Percentiles rank a stretch among this genome's conserved stretches.
Evolutionary conservation across 2,113 vertebrate genomes (phyloP).

Genomic region (Prunella himalayana): DNA sequence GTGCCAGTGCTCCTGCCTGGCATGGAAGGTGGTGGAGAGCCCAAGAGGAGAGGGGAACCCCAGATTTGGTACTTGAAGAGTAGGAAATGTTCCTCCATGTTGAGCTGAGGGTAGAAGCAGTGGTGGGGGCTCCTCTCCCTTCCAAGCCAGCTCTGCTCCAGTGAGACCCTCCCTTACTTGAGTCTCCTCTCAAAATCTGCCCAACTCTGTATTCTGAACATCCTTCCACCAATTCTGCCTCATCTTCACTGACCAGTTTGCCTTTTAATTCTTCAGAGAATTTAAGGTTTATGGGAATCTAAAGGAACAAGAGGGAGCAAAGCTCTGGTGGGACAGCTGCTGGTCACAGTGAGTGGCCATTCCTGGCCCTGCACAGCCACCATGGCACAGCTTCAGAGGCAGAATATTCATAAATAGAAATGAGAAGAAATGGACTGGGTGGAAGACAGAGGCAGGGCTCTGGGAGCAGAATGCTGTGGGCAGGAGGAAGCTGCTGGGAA

Average conservation of each 20-base stretch:
- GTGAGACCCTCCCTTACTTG: background rate
- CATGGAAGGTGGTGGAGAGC: background rate
- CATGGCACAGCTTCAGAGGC: background rate
- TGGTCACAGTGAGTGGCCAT: accelerated
- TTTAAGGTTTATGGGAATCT: background rate
- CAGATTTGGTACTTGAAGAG: background rate
- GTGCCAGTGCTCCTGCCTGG: background rate
- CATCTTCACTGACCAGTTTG: accelerated
- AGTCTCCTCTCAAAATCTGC: background rate
- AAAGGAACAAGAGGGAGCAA: background rate
- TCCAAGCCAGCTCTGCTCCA: background rate
- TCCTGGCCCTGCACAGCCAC: background rate
- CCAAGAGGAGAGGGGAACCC: background rate
- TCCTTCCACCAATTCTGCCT: background rate
- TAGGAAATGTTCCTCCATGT: background rate
- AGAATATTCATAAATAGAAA: background rate
- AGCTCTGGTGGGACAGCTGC: background rate
- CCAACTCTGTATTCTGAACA: background rate
- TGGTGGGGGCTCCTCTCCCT: background rate
- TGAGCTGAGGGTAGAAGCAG: background rate
- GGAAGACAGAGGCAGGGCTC: background rate
- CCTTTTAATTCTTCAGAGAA: background rate
- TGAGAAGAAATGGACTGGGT: accelerated
- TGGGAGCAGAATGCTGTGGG: background rate
- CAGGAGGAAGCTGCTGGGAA: background rate